Conservation (phyloP, 1,140 invertebrate species). For the Hycleus phaleratus region DNA sequence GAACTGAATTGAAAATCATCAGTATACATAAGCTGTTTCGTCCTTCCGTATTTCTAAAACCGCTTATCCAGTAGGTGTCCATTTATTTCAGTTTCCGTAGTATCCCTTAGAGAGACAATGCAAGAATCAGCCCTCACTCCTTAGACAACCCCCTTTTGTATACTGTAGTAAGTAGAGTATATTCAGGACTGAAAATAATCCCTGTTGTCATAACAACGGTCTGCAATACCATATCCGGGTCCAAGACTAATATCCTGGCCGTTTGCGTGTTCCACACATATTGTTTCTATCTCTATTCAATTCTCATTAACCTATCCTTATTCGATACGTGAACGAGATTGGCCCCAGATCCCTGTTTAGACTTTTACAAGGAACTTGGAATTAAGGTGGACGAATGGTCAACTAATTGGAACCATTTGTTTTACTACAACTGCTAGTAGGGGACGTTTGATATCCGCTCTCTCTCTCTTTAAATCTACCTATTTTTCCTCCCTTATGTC, state of each 20-base stretch:
- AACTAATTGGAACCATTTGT: constrained; percentile 28
- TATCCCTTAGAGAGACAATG: constrained; percentile 3
- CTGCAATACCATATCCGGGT: constrained; percentile 18
- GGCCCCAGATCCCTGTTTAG: not conserved
- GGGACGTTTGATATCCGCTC: no score
- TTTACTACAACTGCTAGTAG: not conserved
- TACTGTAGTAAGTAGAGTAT: not conserved
- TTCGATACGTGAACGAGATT: no score
- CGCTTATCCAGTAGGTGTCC: constrained; percentile 22
- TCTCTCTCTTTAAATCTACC: no score
- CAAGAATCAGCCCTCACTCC: no score
- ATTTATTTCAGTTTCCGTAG: constrained; percentile 22
- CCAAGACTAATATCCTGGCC: constrained; percentile 16
- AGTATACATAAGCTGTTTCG: not conserved
- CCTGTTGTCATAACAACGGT: constrained; percentile 24
- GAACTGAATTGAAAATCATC: not conserved
- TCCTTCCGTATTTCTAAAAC: constrained; percentile 15
- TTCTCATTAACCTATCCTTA: no score
- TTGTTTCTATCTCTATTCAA: not conserved
- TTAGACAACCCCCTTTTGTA: not conserved
- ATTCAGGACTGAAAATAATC: constrained; percentile 21
- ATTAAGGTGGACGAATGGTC: constrained; percentile 33
- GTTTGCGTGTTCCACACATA: not conserved
- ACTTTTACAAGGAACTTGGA: constrained; percentile 1
- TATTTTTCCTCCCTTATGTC: no score